These are phyloP conservation scores for Strix uralensis DNA, from an alignment of 2,113 vertebrate genomes.

Conservation along the genomic window DNA sequence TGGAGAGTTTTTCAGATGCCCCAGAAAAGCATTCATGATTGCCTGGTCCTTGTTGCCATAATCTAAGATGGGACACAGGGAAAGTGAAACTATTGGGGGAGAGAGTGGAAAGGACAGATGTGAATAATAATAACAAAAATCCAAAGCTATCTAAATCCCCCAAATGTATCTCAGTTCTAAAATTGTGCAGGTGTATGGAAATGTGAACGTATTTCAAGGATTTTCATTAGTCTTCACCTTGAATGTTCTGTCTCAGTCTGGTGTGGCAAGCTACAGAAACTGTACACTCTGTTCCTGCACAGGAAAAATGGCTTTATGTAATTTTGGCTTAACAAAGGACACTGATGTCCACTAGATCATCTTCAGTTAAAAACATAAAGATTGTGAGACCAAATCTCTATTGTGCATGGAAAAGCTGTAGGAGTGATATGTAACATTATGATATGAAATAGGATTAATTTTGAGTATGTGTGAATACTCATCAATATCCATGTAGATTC, in stretches of 20 bases:
- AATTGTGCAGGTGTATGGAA: neutral
- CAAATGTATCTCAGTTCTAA: neutral
- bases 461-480: neutral
- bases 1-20: neutral
- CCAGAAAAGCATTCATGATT: neutral
- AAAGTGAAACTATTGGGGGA: neutral
- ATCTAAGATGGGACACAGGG: neutral
- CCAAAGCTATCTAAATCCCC: neutral
- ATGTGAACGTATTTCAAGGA: neutral
- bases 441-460: neutral
- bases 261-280: neutral
- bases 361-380: neutral
- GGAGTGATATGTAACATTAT: neutral
- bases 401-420: neutral
- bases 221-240: neutral
- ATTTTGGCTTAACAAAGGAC: neutral
- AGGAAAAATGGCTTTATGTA: neutral
- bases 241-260: neutral
- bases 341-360: neutral
- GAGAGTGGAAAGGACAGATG: neutral
- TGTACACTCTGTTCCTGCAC: neutral
- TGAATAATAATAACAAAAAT: neutral
- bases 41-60: neutral
- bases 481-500: neutral
- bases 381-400: neutral